Evolutionary conservation across 2,888 invertebrate genomes (phyloP).

Genomic region (Apodemia hepburni): DNA sequence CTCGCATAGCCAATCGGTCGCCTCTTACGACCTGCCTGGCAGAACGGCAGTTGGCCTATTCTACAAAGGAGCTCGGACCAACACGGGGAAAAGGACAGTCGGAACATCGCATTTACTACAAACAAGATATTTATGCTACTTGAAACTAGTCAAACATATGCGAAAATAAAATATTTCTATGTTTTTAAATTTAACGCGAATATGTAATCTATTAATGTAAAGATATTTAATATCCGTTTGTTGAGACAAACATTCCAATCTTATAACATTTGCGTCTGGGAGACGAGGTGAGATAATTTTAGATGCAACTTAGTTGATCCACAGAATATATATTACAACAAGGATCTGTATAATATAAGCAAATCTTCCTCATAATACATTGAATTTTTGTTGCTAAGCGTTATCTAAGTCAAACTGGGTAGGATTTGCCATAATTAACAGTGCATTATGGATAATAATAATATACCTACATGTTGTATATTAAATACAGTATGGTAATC

Average conservation of each 20-base stretch:
- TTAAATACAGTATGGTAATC: neutral
- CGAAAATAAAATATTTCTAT: neutral
- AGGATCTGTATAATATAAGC: neutral
- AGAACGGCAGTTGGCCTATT: too few relatives aligned
- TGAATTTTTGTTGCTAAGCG: neutral
- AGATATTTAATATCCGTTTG: neutral
- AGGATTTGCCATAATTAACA: neutral
- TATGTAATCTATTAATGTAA: neutral
- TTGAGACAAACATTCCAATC: neutral
- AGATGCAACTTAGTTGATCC: constrained; percentile 12
- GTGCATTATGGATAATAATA: constrained; percentile 10
- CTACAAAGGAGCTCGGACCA: too few relatives aligned
- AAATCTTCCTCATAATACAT: constrained; percentile 2
- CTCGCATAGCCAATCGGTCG: too few relatives aligned
- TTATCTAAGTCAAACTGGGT: constrained; percentile 1
- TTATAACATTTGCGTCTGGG: neutral
- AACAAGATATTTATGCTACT: too few relatives aligned
- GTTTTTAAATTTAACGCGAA: neutral
- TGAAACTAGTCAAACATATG: too few relatives aligned
- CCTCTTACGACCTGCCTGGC: too few relatives aligned
- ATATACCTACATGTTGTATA: neutral
- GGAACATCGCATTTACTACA: too few relatives aligned
- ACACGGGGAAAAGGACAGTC: too few relatives aligned
- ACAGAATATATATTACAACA: neutral
- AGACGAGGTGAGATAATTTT: neutral